Percentiles rank a stretch among this genome's conserved stretches.
Evolutionary conservation across 2,797 vertebrate genomes (phyloP).

Genomic region (Dallia pectoralis): DNA sequence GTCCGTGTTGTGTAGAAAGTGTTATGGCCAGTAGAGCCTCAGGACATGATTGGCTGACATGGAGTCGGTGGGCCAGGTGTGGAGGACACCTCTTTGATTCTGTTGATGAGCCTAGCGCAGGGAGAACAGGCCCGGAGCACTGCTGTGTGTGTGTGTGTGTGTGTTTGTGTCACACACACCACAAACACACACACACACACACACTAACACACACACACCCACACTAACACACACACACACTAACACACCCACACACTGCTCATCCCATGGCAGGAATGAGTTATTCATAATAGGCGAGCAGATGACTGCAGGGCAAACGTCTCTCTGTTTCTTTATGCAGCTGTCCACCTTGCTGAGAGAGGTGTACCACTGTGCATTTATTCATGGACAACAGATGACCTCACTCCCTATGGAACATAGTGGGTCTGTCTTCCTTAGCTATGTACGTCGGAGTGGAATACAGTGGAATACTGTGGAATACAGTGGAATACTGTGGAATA

Average conservation of each 20-base stretch:
- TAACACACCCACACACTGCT: background rate
- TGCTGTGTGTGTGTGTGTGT: slow-evolving; percentile 1
- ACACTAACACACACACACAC: slow-evolving; percentile 7
- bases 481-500: background rate
- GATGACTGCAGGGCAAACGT: slow-evolving; percentile 26
- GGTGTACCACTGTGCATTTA: background rate
- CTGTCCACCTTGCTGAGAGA: background rate
- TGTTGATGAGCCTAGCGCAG: slow-evolving; percentile 6
- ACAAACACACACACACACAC: slow-evolving; percentile 3
- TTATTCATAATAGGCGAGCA: slow-evolving; percentile 21
- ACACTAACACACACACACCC: slow-evolving; percentile 6
- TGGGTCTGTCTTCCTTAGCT: background rate
- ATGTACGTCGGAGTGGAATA: background rate
- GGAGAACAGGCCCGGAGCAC: slow-evolving; percentile 23
- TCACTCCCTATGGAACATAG: background rate
- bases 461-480: background rate
- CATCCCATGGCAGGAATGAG: slow-evolving; percentile 22
- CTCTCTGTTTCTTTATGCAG: background rate
- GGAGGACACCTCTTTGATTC: slow-evolving; percentile 29
- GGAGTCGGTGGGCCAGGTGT: slow-evolving; percentile 42
- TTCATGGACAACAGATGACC: slow-evolving; percentile 11
- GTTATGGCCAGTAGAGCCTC: background rate
- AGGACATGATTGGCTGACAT: slow-evolving; percentile 33
- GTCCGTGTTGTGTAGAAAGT: background rate
- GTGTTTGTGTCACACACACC: slow-evolving; percentile 6